Evolutionary conservation across 2,113 vertebrate genomes (phyloP), one percentile per base, ranked within the genome.

Genomic region (Peromyscus leucopus): DNA sequence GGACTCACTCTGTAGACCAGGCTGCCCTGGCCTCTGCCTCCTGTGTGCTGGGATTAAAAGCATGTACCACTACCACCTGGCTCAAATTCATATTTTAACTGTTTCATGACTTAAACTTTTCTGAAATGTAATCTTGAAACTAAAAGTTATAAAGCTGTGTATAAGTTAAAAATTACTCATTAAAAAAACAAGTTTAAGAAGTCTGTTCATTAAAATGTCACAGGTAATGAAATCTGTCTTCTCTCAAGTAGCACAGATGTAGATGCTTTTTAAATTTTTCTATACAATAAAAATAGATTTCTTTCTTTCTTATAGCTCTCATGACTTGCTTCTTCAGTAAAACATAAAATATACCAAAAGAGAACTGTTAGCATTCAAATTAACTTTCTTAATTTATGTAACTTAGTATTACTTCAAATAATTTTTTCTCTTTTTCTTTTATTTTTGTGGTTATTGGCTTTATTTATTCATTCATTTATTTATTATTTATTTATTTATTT

Each of bases 151-250:
- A 74, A 90, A 93, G 26, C 24, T 91, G 42, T 28, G 89, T 89
- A 72, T 28, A 89, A 36, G 36, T 85, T 82, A 16, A 94, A 93
- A 97, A 51, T 72, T 94, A 95, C 24, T 96, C n/a, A 57, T 87
- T 92, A 78, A 94, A 90, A 42, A 94, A 90, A 75, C n/a, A 65
- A 42, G 5, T 57, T 92, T 65, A 75, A 92, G 24, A 95, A 89
- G 31, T 96, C 72, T 97, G 91, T 96, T 96, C 91, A 95, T 69
- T 87, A 90, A 97, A 97, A 96, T 97, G 86, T 90, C 86, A 93
- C 76, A 94, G 74, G 89, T 92, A 96, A 96, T 31, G 67, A 69
- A 94, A 94, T 96, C 91, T 93, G 95, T 97, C 96, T 96, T 90
- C 57, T 71, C 79, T 48, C 39, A 95, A 92, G 72, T 93, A 86